Evolutionary conservation across 2,797 vertebrate species (phyloP), one percentile per base, ranked within the genome.

Genomic region (Kryptolebias ocellatus): DNA sequence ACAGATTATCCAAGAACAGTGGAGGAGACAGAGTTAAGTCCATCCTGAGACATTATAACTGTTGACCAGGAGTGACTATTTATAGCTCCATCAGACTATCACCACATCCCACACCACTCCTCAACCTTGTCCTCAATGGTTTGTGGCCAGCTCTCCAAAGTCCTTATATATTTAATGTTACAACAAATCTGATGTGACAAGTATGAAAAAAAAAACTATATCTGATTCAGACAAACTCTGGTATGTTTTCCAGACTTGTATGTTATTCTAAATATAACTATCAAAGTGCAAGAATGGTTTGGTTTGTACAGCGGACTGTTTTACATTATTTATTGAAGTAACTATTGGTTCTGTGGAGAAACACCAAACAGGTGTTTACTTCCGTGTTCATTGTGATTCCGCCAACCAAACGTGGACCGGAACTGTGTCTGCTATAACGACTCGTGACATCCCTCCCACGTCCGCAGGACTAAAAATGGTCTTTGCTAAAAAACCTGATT

Each of bases 41-140:
- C 74, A 78, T 63, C 56, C 81, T 55, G 46, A 60, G 65, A 27
- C 69, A 69, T 72, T 62, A 60, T 76, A 72, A 72, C 87, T 78
- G 76, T 80, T 78, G 51, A 75, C 37, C 53, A 49, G 81, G 68
- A 68, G 59, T 63, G 67, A 81, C 90, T 95, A 96, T 96, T 94
- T 94, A 93, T 95, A 95, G 94, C 83, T 78, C 77, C 79, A 81
- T 90, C 91, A 90, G 74, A 78, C 90, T 79, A 44, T 9, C 67
- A 85, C 89, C 78, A 67, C 89, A 85, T 90, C 83, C 54, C 60
- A 81, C 76, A 47, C 72, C 56, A 53, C 59, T 60, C 54, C 47
- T 63, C 65, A 63, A 67, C 57, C 47, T 37, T 65, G 66, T 59
- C 39, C 52, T 61, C 49, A n/a, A 46, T 75, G 60, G 69, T 71